A percentile compares a stretch with the other conserved stretches of the same genome.
phyloP scores from a whole-genome alignment of 2,888 invertebrate genomes.

The Ormyrus labotus region DNA sequence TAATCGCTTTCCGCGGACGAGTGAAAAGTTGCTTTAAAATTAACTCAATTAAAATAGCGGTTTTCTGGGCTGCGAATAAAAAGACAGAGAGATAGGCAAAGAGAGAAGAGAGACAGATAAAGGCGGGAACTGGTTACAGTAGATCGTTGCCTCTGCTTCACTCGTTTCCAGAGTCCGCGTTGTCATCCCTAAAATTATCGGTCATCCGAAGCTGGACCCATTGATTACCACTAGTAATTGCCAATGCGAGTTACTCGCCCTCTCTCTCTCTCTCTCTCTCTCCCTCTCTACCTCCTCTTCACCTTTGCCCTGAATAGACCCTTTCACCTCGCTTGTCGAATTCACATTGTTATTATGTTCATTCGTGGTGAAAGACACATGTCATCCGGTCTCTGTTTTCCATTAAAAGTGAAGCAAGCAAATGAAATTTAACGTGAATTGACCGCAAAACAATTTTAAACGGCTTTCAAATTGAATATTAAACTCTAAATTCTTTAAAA shows the following conservation, averaged over 20 bases:
- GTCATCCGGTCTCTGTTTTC: too few relatives aligned
- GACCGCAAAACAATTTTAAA: too few relatives aligned
- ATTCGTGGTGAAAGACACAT: too few relatives aligned
- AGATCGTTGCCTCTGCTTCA: background rate
- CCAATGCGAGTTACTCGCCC: conserved; percentile 61
- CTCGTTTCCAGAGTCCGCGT: conserved; percentile 54
- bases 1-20: conserved; percentile 22
- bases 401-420: too few relatives aligned
- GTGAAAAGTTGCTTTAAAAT: conserved; percentile 59
- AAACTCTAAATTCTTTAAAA: too few relatives aligned
- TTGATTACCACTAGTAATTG: conserved; percentile 71
- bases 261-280: conserved; percentile 40
- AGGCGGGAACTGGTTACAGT: background rate
- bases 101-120: background rate
- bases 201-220: conserved; percentile 65
- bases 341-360: too few relatives aligned
- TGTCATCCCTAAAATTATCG: conserved; percentile 69
- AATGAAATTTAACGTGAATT: too few relatives aligned
- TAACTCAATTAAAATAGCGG: conserved; percentile 65
- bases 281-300: conserved; percentile 29
- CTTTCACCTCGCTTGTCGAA: background rate
- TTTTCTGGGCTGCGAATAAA: background rate
- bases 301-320: background rate
- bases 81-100: background rate
- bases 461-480: too few relatives aligned